These are phyloP conservation scores for Asobara japonica DNA, from an alignment of 1,140 invertebrate genomes.

Conservation along the genomic window DNA sequence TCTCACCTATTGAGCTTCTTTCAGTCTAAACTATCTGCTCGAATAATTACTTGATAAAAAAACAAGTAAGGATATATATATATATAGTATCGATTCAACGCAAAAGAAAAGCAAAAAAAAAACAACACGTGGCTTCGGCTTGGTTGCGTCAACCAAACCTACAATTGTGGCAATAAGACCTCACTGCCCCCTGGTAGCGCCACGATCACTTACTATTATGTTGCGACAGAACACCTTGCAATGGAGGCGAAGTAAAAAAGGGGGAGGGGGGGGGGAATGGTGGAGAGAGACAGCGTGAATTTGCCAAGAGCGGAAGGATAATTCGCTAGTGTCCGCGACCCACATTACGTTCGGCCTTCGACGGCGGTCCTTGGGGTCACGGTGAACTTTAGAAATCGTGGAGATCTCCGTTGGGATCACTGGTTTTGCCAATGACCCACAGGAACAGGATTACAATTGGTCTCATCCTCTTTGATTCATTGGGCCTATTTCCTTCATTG, in stretches of 20 bases:
- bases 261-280: not conserved
- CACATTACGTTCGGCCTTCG: conserved; percentile 35
- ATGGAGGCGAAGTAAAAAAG: not conserved
- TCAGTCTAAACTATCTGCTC: too few species aligned
- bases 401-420: not conserved
- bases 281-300: conserved; percentile 13
- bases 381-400: conserved; percentile 35
- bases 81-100: too few species aligned
- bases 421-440: conserved; percentile 19
- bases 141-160: not conserved
- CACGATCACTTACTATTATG: not conserved
- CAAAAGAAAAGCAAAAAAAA: not conserved
- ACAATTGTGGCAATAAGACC: not conserved
- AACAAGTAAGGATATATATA: too few species aligned
- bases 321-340: conserved; percentile 39
- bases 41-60: too few species aligned
- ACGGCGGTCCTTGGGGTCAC: conserved; percentile 37
- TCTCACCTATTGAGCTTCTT: too few species aligned
- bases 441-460: not conserved
- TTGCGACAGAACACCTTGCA: not conserved
- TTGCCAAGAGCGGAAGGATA: conserved; percentile 39
- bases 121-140: not conserved
- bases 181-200: not conserved
- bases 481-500: not conserved
- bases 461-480: not conserved